These are phyloP conservation scores for Hormaphis cornu DNA, from an alignment of 1,140 invertebrate species.

Conservation along the genomic window DNA sequence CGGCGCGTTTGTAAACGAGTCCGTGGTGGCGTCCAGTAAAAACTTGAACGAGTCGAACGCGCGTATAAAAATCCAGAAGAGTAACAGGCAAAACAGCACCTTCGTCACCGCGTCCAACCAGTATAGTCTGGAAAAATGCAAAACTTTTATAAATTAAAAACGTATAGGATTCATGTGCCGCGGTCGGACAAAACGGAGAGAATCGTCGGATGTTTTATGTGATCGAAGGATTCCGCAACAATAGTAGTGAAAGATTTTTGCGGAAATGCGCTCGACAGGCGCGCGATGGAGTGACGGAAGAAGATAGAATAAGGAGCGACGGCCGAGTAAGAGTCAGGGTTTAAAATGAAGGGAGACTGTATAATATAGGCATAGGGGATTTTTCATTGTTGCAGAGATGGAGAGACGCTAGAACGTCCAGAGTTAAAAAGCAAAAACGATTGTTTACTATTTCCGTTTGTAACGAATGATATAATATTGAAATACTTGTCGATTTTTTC, in stretches of 20 bases:
- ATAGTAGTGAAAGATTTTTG: not conserved
- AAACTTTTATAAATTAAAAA: not conserved
- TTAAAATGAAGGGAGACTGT: too few relatives aligned
- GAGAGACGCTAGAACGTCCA: too few relatives aligned
- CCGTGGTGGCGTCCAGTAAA: not conserved
- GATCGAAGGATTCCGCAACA: not conserved
- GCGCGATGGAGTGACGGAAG: not conserved
- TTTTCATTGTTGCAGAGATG: too few relatives aligned
- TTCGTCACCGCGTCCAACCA: not conserved
- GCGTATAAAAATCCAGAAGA: not conserved
- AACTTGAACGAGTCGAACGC: not conserved
- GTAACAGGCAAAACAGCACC: not conserved
- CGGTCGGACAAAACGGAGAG: not conserved
- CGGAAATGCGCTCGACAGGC: not conserved
- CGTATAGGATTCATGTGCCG: not conserved
- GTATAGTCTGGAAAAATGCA: slow-evolving; percentile 19
- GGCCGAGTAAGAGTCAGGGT: too few relatives aligned
- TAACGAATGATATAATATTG: not conserved
- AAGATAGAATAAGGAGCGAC: not conserved
- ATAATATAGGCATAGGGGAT: too few relatives aligned
- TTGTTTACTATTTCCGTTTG: too few relatives aligned
- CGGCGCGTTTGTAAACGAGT: not conserved
- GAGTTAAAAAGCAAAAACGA: too few relatives aligned
- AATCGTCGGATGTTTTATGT: not conserved
- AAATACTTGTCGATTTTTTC: not conserved